Evolutionary conservation across 2,113 vertebrate species (phyloP).

Genomic region (Hirundichthys speculiger): DNA sequence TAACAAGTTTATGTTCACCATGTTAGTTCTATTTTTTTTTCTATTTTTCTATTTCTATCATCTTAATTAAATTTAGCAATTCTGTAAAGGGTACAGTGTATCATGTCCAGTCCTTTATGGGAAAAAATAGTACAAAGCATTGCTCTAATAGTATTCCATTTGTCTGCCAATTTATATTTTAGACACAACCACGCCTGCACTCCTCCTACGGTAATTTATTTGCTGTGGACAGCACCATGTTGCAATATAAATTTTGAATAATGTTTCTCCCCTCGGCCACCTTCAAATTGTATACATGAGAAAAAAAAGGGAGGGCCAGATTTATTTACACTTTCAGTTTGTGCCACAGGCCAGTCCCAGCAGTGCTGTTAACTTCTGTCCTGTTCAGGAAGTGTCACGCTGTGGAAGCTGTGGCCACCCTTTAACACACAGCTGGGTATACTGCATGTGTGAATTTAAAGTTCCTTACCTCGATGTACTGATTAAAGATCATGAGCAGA

Average conservation of each 20-base stretch:
- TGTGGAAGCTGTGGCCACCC: slow-evolving; percentile 22
- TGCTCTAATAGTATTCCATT: no score
- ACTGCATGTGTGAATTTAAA: background rate
- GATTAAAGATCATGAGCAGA: slow-evolving; percentile 20
- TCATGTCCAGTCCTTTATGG: no score
- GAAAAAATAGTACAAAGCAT: no score
- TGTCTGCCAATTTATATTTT: slow-evolving; percentile 32
- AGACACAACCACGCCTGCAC: slow-evolving; percentile 6
- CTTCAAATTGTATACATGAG: slow-evolving; percentile 14
- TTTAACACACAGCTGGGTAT: slow-evolving; percentile 25
- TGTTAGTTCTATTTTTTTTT: no score
- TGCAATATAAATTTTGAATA: slow-evolving; percentile 30
- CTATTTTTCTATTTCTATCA: no score
- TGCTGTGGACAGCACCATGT: slow-evolving; percentile 12
- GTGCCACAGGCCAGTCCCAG: slow-evolving; percentile 14
- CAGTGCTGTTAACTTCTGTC: slow-evolving; percentile 32
- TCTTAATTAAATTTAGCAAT: no score
- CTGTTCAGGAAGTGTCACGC: slow-evolving; percentile 43
- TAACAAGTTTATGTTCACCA: no score
- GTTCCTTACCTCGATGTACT: background rate
- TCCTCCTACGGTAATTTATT: slow-evolving; percentile 16
- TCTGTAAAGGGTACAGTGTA: no score
- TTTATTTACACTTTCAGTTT: slow-evolving; percentile 42
- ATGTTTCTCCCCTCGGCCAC: slow-evolving; percentile 13
- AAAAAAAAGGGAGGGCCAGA: slow-evolving; percentile 11